Conservation (phyloP, 53 echinoderm and acorn worm genomes). For the Echinarachnius parma region DNA sequence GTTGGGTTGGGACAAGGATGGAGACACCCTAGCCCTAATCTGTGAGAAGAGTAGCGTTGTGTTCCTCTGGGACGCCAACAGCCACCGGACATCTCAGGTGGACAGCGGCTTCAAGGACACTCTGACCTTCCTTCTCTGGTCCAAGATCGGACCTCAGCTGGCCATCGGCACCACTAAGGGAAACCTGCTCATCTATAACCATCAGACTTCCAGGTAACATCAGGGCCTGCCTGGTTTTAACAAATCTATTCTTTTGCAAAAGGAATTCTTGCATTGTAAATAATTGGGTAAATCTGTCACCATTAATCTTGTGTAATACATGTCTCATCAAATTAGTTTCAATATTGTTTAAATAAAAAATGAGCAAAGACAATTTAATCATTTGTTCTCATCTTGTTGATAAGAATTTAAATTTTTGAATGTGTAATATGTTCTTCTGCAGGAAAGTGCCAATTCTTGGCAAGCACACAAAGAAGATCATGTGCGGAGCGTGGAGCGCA, state of each 20-base stretch:
- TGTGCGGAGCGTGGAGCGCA: slow-evolving; percentile 92
- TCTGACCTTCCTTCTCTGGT: slow-evolving; percentile 79
- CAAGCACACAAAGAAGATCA: slow-evolving; percentile 91
- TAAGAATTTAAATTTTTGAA: background rate
- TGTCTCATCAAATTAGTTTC: no score
- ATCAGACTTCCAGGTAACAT: slow-evolving; percentile 98
- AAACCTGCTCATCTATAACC: slow-evolving; percentile 89
- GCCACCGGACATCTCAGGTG: slow-evolving; percentile 78
- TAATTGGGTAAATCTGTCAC: no score
- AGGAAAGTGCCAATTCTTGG: slow-evolving; percentile 99
- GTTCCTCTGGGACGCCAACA: slow-evolving; percentile 98
- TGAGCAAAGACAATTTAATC: no score
- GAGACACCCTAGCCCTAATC: slow-evolving; percentile 91
- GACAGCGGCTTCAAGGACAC: slow-evolving; percentile 94
- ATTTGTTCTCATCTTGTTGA: no score
- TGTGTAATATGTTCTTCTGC: background rate
- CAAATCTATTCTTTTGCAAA: no score
- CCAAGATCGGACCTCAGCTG: slow-evolving; percentile 84
- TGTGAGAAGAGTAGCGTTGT: slow-evolving; percentile 90
- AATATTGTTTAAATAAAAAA: no score
- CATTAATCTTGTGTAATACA: no score
- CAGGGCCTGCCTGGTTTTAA: no score
- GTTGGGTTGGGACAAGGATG: slow-evolving; percentile 96
- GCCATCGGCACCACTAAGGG: slow-evolving; percentile 91
- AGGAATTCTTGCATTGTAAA: no score